Base-by-base conservation (phyloP, 2,113 vertebrate genomes). In the Malurus cyaneus region DNA sequence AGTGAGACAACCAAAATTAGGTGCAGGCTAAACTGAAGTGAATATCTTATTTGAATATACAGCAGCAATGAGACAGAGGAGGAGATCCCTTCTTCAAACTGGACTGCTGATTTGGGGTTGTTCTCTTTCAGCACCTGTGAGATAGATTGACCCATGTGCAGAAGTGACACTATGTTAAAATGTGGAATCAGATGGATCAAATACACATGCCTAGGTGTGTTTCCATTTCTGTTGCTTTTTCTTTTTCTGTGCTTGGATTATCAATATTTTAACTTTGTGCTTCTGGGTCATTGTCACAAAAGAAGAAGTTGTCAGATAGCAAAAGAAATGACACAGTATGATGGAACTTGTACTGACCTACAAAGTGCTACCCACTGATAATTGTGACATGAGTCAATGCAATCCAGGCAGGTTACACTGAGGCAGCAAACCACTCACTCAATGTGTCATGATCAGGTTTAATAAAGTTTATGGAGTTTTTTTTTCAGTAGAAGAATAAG, bases 1-100 rank as follows among this genome's bases (percentile, higher is more conserved):
- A 92, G 53, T 76, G 78, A 92, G 84, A 61, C 49, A 94, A 57
- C 71, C 14, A 53, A 93, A 94, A 73, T 44, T 76, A 91, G 52
- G 83, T 52, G 29, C 49, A 76, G 85, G 50, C 41, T 83, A 90
- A 90, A 67, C 36, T 82, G 47, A 34, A 93, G 9, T 84, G n/a
- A 36, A 81, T 12, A 11, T 71, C n/a, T 80, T 39, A 70, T 32
- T 42, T 77, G 81, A 92, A 85, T 16, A 3, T 54, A 32, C 41
- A 81, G 50, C 73, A 92, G 18, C 41, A 88, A 18, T 72, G 65
- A 80, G 19, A 50, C 42, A 93, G 56, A 66, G 67, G 11, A 94
- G 78, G 56, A 89, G 66, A 34, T 88, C 47, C 88, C 46, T 62
- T 94, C 65, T 73, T 89, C 76, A 65, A 78, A 89, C 34, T 18